These are phyloP conservation scores for Tachina fera DNA, from an alignment of 2,888 invertebrate genomes.

Conservation along the genomic window DNA sequence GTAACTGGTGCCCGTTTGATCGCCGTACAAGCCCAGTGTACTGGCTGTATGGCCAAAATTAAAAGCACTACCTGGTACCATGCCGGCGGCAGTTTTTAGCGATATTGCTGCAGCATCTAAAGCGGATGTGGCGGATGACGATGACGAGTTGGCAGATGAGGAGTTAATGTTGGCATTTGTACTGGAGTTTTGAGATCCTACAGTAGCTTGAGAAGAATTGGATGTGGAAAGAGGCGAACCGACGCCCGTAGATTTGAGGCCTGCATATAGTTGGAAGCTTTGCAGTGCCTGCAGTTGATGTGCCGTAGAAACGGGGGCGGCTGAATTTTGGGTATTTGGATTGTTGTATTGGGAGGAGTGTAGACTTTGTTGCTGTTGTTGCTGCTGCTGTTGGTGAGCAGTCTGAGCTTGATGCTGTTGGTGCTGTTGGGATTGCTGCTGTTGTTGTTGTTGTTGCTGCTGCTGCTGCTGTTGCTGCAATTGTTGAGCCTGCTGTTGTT, in stretches of 20 bases:
- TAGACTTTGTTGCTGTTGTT: conserved; percentile 75
- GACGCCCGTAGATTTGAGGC: conserved; percentile 83
- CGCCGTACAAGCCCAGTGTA: conserved; percentile 83
- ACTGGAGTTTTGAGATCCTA: conserved; percentile 63
- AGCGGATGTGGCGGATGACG: conserved; percentile 67
- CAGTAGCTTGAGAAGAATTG: conserved; percentile 69
- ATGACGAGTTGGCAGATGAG: conserved; percentile 69
- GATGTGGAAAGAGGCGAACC: conserved; percentile 76
- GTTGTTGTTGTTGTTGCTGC: conserved; percentile 70
- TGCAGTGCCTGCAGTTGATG: conserved; percentile 80
- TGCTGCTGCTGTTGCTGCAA: conserved; percentile 73
- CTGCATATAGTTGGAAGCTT: conserved; percentile 86
- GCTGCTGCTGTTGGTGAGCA: conserved; percentile 74
- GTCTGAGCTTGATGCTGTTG: conserved; percentile 62
- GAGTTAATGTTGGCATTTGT: conserved; percentile 74
- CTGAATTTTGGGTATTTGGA: conserved; percentile 76
- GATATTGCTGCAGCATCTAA: conserved; percentile 84
- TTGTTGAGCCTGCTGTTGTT: conserved; percentile 74
- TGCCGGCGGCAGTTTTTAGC: conserved; percentile 87
- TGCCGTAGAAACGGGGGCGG: conserved; percentile 77
- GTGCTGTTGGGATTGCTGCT: conserved; percentile 57
- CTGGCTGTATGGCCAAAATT: conserved; percentile 90
- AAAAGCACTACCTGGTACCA: conserved; percentile 92
- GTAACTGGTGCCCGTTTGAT: conserved; percentile 85
- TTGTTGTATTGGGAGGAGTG: conserved; percentile 66